Evolutionary conservation across 2,888 invertebrate species (phyloP).

Genomic region (Synergus gifuensis): DNA sequence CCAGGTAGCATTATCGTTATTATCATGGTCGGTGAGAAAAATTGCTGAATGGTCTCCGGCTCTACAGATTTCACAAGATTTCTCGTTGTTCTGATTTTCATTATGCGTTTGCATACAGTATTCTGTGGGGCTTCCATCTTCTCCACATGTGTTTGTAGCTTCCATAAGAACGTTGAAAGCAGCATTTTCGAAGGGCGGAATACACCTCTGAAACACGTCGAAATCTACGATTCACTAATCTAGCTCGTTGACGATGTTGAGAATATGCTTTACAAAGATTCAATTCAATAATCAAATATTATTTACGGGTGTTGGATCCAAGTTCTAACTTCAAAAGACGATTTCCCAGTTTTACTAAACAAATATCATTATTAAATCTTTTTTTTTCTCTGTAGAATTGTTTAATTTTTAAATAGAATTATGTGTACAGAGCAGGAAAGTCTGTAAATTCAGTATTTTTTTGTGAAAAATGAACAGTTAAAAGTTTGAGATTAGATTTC

Average conservation of each 20-base stretch:
- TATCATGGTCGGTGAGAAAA: constrained; percentile 94
- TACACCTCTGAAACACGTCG: constrained; percentile 87
- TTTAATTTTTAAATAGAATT: no score
- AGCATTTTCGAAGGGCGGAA: constrained; percentile 97
- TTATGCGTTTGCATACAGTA: constrained; percentile 96
- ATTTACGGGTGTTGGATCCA: neutral
- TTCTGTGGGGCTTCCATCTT: constrained; percentile 85
- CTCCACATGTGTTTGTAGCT: constrained; percentile 97
- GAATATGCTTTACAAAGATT: neutral
- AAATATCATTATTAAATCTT: no score
- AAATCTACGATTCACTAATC: constrained; percentile 51
- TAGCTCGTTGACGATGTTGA: constrained; percentile 36
- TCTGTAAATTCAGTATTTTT: no score
- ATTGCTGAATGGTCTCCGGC: constrained; percentile 84
- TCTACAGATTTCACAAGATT: constrained; percentile 90
- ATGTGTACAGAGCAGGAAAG: no score
- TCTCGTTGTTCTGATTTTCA: constrained; percentile 83
- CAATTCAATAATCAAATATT: constrained; percentile 1
- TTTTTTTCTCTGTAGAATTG: no score
- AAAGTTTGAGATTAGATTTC: no score
- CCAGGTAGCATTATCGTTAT: constrained; percentile 94
- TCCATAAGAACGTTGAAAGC: constrained; percentile 94
- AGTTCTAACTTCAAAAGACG: neutral
- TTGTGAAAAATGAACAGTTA: no score
- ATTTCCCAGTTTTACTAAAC: no score